Evolutionary conservation across 2,797 vertebrate species (phyloP), one percentile per base, ranked within the genome.

Genomic region (Acropternis orthonyx): DNA sequence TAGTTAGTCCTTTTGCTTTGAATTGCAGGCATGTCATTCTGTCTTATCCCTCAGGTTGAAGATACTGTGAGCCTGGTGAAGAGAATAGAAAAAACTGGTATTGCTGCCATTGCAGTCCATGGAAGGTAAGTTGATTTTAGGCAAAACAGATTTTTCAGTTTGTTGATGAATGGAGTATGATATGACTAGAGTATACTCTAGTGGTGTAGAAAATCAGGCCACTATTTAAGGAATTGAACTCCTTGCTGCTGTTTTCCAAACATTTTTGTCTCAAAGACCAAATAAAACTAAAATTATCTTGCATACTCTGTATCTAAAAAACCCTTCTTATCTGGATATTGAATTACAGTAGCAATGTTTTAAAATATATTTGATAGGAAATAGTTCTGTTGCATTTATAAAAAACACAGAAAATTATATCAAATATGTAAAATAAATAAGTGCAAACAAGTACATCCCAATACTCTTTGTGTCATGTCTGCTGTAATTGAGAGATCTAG

Each of bases 71-170:
- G 69, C 43, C 97, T 99, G 92, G 99, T 98, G 34, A 98, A 97
- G 95, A 98, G 98, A 93, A 99, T 99, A 74, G 99, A 99, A 94
- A 98, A 86, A 94, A 99, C 99, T 1, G 99, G 99, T 36, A 98
- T 99, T 30, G 96, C 99, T 19, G 99, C 99, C 8, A 97, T 99
- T 65, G 98, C 99, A 1, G 99, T 99, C 66, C 99, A 99, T 36
- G 99, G 99, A 97, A 99, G 99, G 99, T 99, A 97, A 98, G 92
- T 72, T 0, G 2, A 16, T 89, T 81, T 84, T 28, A 61, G 63
- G 36, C 51, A 59, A 74, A 68, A 67, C 67, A 32, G 22, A 4
- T 13, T 46, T 69, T 77, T 61, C 21, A 14, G 20, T 56, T 89
- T 83, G 8, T n/a, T 85, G 44, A 16, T 68, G 39, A 75, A 65